Conservation (phyloP, 2,888 invertebrate species). For the Erebia palarica region DNA sequence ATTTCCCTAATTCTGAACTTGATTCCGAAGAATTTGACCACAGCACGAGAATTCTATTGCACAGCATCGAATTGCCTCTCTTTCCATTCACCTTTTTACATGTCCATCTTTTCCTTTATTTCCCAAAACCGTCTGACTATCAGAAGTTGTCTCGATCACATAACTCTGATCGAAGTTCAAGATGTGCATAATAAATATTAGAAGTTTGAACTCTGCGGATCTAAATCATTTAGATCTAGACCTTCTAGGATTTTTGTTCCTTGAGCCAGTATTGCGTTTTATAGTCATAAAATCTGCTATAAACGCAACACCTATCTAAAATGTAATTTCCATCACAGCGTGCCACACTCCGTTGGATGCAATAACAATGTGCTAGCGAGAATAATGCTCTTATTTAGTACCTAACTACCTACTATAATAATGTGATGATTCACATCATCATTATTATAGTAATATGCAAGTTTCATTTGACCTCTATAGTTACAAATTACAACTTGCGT, state of each 20-base stretch:
- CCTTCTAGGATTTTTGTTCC: neutral
- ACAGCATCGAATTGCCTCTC: too few species aligned
- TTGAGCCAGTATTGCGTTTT: neutral
- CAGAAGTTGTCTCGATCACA: too few species aligned
- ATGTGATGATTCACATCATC: constrained; percentile 55
- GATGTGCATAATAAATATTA: too few species aligned
- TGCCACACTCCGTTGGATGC: constrained; percentile 50
- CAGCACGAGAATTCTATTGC: too few species aligned
- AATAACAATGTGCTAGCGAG: constrained; percentile 45
- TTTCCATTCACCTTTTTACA: too few species aligned
- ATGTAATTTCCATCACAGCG: constrained; percentile 30
- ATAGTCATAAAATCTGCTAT: neutral
- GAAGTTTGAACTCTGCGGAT: too few species aligned
- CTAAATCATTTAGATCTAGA: neutral
- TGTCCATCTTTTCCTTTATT: too few species aligned
- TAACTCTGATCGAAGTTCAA: too few species aligned
- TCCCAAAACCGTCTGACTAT: too few species aligned
- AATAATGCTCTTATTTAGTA: constrained; percentile 54
- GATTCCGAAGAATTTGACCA: neutral
- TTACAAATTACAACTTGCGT: neutral
- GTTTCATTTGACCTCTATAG: constrained; percentile 10
- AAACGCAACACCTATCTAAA: neutral
- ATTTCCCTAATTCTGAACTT: neutral
- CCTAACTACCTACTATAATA: constrained; percentile 39
- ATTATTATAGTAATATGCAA: constrained; percentile 19